Percentiles rank a stretch among this genome's conserved stretches.
Evolutionary conservation across 2,888 invertebrate genomes (phyloP).

Genomic region (Brachyopa scutellaris): DNA sequence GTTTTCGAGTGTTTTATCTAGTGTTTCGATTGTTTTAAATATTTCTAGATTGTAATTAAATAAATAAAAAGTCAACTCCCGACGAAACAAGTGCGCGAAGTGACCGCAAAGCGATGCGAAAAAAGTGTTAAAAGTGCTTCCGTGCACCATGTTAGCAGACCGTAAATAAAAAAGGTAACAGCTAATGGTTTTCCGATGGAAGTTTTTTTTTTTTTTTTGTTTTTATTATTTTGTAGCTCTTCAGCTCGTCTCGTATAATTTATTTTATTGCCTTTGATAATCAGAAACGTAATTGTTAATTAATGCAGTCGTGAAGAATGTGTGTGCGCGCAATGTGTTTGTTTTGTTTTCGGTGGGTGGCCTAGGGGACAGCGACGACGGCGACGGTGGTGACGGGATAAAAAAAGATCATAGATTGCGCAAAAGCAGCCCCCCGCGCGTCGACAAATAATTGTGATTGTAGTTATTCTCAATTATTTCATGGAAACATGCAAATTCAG

Average conservation of each 20-base stretch:
- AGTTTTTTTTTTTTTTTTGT: too few species aligned
- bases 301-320: conserved; percentile 58
- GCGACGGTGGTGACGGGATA: neutral
- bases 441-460: conserved; percentile 48
- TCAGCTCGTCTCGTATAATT: conserved; percentile 36
- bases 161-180: conserved; percentile 67
- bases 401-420: conserved; percentile 45
- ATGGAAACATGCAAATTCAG: conserved; percentile 38
- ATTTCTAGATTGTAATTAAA: conserved; percentile 10
- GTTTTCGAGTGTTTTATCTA: conserved; percentile 27
- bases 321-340: conserved; percentile 36
- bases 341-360: conserved; percentile 64
- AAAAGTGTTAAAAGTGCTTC: conserved; percentile 61
- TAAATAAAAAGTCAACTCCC: neutral
- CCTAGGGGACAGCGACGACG: neutral
- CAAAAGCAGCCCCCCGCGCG: conserved; percentile 36
- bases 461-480: conserved; percentile 50
- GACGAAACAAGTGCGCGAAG: neutral
- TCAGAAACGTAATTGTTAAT: conserved; percentile 67
- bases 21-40: conserved; percentile 13
- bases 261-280: conserved; percentile 62
- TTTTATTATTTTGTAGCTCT: conserved; percentile 2
- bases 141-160: conserved; percentile 68
- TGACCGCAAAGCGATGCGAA: conserved; percentile 41
- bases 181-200: conserved; percentile 47